Evolutionary conservation across 2,888 invertebrate species (phyloP).

Genomic region (Encarsia formosa): DNA sequence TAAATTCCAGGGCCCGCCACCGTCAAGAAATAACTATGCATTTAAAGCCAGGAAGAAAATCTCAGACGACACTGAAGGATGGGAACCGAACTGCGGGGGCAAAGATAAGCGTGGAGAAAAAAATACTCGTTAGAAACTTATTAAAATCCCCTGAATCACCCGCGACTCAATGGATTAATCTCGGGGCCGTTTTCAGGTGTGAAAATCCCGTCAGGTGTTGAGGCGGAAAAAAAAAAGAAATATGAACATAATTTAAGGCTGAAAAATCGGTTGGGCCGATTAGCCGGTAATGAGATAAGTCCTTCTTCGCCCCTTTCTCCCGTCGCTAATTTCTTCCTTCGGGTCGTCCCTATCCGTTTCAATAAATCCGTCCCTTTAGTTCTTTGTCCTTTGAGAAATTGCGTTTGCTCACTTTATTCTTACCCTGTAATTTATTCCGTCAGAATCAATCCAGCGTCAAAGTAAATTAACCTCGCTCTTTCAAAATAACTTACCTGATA

Average conservation of each 20-base stretch:
- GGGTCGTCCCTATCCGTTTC: too few species aligned
- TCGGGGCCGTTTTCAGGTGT: slow-evolving; percentile 3
- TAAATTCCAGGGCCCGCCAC: too few species aligned
- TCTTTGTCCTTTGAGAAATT: too few species aligned
- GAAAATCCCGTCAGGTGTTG: not conserved
- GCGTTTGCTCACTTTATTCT: too few species aligned
- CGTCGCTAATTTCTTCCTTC: slow-evolving; percentile 9
- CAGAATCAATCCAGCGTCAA: too few species aligned
- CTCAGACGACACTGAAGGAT: not conserved
- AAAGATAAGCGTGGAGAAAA: not conserved
- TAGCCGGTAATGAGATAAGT: slow-evolving; percentile 17
- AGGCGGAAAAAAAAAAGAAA: not conserved
- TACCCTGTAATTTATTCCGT: too few species aligned
- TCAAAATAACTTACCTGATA: too few species aligned
- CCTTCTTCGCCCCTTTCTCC: slow-evolving; percentile 6
- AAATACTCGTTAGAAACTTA: slow-evolving; percentile 3
- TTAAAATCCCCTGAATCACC: slow-evolving; percentile 13
- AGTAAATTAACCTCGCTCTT: too few species aligned
- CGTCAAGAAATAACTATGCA: too few species aligned
- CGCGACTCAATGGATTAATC: slow-evolving; percentile 5
- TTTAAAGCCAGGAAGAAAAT: too few species aligned
- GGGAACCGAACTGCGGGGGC: not conserved
- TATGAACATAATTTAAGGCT: slow-evolving; percentile 35
- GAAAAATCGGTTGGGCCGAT: slow-evolving; percentile 32
- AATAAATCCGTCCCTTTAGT: too few species aligned